Base-by-base conservation (phyloP, 1,140 invertebrate species). In the Zophobas morio region DNA sequence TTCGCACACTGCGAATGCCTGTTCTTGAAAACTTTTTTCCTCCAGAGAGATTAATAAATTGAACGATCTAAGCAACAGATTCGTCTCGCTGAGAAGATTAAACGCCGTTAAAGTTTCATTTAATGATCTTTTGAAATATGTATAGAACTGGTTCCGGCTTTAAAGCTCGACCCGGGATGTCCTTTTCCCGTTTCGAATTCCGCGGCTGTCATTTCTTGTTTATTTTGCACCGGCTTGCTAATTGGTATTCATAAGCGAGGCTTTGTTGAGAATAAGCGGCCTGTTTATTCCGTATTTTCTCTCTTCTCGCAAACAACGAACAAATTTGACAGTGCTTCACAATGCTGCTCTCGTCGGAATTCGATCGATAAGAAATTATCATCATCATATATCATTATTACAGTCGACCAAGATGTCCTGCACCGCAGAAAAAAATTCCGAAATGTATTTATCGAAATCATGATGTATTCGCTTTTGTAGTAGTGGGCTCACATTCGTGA, bases 71-170 rank as follows among this genome's bases (percentile, higher is more conserved):
- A 51, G n/a, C 20, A 51, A 51, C 49, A 20, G 49, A 51, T 51
- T 20, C 49, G n/a, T 4, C 49, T 51, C 49, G n/a, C 6, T 51
- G 20, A 51, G 49, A 51, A 51, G 49, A 51, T 51, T 51, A 51
- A 51, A 51, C n/a, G n/a, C 20, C n/a, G 49, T 51, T 51, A 51
- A 51, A 51, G n/a, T 51, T 51, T 51, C 49, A 51, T 46, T 46
- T 46, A 51, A 51, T 51, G n/a, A 51, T 20, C 6, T 5, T 51
- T 51, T 51, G 20, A 51, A 51, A 6, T 51, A 46, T 46, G 42
- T 4, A 46, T 46, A 8, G 42, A 46, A 20, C 20, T 20, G 20
- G 20, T 20, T 20, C 20, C 20, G 20, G 20, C 20, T 20, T 20
- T 20, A 20, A 20, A 20, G 20, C 20, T 20, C 20, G 20, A 20